phyloP scores from a whole-genome alignment of 2,113 vertebrate genomes.

The Rhipidura dahli region DNA sequence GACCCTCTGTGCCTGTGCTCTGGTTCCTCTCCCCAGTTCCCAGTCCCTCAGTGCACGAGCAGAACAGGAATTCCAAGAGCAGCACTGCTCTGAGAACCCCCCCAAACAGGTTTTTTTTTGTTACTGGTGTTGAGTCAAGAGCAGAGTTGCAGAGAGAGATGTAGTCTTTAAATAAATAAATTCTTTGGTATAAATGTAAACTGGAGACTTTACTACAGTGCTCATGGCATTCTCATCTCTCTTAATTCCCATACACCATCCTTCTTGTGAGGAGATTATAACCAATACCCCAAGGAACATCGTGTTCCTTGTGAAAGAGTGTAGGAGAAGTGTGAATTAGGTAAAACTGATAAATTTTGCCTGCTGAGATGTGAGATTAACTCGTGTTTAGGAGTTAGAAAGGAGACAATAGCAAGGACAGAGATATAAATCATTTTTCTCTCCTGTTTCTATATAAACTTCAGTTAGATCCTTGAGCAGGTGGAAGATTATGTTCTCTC shows the following conservation, averaged over 20 bases:
- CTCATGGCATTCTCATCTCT: background rate
- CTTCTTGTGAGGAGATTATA: background rate
- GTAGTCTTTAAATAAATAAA: background rate
- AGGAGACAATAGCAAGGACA: background rate
- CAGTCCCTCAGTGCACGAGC: background rate
- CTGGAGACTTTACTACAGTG: background rate
- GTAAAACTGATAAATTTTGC: background rate
- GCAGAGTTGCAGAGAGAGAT: background rate
- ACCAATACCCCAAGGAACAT: background rate
- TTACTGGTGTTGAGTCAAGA: background rate
- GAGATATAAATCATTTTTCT: background rate
- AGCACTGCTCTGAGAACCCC: background rate
- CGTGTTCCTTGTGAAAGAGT: background rate
- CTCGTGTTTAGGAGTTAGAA: background rate
- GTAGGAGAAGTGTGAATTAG: background rate
- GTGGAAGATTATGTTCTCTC: background rate
- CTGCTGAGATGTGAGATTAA: background rate
- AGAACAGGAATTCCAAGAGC: background rate
- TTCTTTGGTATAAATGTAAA: background rate
- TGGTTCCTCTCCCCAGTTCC: background rate
- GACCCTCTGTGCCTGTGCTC: background rate
- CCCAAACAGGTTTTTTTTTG: background rate
- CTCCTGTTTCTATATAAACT: background rate
- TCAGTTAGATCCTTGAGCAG: background rate
- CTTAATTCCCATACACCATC: background rate